These are phyloP conservation scores for Oscheius sp. DNA, from an alignment of 2,888 invertebrate genomes.

Conservation along the genomic window DNA sequence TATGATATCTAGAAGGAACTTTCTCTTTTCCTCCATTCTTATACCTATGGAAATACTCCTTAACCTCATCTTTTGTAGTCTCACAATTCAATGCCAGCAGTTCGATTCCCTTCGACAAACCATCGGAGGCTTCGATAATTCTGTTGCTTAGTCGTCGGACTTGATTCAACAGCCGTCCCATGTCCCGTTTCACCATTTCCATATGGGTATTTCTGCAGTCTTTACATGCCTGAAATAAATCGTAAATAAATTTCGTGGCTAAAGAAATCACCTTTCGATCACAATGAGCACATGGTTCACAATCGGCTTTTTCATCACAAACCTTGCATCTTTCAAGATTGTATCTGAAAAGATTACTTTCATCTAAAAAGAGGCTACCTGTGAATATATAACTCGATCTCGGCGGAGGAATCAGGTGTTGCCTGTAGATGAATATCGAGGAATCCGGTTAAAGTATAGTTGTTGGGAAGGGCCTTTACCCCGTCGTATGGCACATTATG, in stretches of 20 bases:
- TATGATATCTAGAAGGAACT: constrained; percentile 44
- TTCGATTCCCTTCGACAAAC: constrained; percentile 80
- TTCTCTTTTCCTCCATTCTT: background rate
- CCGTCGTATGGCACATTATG: constrained; percentile 72
- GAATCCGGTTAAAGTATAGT: constrained; percentile 78
- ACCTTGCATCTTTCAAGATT: constrained; percentile 70
- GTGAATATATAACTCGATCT: constrained; percentile 70
- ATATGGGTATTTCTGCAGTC: constrained; percentile 93
- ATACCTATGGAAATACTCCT: constrained; percentile 76
- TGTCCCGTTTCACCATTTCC: constrained; percentile 91
- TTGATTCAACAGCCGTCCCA: constrained; percentile 87
- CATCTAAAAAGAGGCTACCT: constrained; percentile 45
- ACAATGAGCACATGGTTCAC: constrained; percentile 84
- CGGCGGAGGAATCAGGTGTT: constrained; percentile 65
- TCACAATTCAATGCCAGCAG: constrained; percentile 88
- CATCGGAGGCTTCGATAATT: constrained; percentile 67
- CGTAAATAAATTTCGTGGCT: constrained; percentile 10
- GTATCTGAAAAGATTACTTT: constrained; percentile 56
- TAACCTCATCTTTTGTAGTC: constrained; percentile 90
- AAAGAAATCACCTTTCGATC: constrained; percentile 80
- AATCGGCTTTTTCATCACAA: constrained; percentile 71
- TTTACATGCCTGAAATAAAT: constrained; percentile 67
- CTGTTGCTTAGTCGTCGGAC: constrained; percentile 64
- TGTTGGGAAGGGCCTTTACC: constrained; percentile 74
- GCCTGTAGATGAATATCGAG: constrained; percentile 72